These are phyloP conservation scores for Thamnophis elegans DNA, from an alignment of 2,797 vertebrate species.

Conservation along the genomic window DNA sequence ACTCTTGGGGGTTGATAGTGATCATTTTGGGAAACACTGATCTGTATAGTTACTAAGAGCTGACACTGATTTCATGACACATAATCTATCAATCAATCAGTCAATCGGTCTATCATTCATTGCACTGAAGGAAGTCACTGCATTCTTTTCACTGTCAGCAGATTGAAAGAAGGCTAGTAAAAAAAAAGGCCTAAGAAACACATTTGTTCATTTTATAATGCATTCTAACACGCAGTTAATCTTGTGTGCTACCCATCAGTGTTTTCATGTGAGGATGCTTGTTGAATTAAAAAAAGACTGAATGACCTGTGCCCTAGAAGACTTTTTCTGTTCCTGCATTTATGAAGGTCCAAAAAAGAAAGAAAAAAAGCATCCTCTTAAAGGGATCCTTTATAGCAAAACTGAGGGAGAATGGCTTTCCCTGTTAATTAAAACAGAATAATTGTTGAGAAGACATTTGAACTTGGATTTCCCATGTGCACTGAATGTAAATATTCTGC, in stretches of 20 bases:
- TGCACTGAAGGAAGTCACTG: neutral
- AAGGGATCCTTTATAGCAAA: neutral
- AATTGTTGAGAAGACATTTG: neutral
- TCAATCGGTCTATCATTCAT: neutral
- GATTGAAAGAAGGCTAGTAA: neutral
- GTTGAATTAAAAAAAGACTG: neutral
- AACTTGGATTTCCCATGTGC: neutral
- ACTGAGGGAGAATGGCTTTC: neutral
- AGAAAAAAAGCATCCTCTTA: neutral
- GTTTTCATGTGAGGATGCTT: neutral
- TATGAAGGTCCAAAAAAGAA: neutral
- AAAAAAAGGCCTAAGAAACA: neutral
- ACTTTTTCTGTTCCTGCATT: neutral
- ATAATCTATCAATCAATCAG: neutral
- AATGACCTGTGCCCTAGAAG: neutral
- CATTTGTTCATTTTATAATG: neutral
- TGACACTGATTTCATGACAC: neutral
- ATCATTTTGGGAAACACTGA: neutral
- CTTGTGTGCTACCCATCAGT: neutral
- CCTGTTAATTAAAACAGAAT: neutral
- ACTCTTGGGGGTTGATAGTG: neutral
- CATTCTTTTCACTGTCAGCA: neutral
- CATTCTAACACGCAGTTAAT: neutral
- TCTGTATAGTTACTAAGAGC: neutral
- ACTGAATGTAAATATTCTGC: neutral